These are phyloP conservation scores for Aphrophora alni DNA, from an alignment of 2,888 invertebrate species.

Conservation along the genomic window DNA sequence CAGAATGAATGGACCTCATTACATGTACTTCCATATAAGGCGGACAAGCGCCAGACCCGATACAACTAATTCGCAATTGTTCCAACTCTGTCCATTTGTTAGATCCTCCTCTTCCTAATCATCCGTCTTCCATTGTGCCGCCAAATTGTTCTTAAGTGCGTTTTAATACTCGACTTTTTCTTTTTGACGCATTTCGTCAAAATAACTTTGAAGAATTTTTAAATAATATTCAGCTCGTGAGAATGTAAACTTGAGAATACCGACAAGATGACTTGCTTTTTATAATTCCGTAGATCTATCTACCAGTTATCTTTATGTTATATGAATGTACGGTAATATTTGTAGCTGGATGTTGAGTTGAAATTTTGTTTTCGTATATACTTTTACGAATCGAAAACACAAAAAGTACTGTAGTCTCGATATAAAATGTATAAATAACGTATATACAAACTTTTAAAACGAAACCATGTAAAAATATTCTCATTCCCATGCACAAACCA, in stretches of 20 bases:
- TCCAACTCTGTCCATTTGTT: background rate
- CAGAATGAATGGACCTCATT: background rate
- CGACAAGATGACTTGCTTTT: too few relatives aligned
- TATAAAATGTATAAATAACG: too few relatives aligned
- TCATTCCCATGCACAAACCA: too few relatives aligned
- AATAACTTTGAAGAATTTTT: background rate
- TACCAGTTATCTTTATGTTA: too few relatives aligned
- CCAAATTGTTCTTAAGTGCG: background rate
- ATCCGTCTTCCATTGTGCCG: background rate
- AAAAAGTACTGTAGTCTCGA: too few relatives aligned
- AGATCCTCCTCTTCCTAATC: background rate
- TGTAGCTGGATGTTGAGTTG: too few relatives aligned
- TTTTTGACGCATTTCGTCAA: background rate
- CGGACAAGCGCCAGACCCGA: background rate
- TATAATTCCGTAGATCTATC: too few relatives aligned
- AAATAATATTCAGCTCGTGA: background rate
- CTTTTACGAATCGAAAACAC: too few relatives aligned
- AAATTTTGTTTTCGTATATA: too few relatives aligned
- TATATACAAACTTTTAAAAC: too few relatives aligned
- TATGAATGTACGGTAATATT: too few relatives aligned
- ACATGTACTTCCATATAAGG: background rate
- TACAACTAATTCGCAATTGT: slow-evolving; percentile 1
- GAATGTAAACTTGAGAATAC: background rate
- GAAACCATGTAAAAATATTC: too few relatives aligned
- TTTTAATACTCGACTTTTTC: background rate